Conservation (phyloP, 2,113 vertebrate species). For the Nothoprocta perdicaria region DNA sequence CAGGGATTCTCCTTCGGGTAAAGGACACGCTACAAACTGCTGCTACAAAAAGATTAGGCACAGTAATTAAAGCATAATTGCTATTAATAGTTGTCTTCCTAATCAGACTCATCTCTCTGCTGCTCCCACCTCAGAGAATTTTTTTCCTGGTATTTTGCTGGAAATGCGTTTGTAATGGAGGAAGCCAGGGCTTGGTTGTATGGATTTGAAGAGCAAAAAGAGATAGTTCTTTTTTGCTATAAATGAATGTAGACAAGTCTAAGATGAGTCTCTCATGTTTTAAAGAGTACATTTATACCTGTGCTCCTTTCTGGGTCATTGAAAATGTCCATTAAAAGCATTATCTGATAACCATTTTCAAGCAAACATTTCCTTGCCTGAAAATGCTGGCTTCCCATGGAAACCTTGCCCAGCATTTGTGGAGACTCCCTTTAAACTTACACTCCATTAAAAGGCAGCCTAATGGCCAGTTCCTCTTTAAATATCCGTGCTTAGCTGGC, state of each 20-base stretch:
- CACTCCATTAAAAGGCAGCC: too few relatives aligned
- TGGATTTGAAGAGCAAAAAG: background rate
- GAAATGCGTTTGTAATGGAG: background rate
- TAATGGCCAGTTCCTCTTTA: too few relatives aligned
- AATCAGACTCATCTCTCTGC: constrained; percentile 23
- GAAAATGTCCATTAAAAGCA: background rate
- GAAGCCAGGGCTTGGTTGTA: background rate
- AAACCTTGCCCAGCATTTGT: too few relatives aligned
- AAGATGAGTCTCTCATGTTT: background rate
- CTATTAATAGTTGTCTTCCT: constrained; percentile 54
- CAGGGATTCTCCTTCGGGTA: background rate
- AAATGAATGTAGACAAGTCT: background rate
- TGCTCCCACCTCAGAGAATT: constrained; percentile 21
- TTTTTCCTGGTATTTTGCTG: background rate
- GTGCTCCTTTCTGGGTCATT: background rate
- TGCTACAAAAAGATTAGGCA: constrained; percentile 42
- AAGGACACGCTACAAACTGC: background rate
- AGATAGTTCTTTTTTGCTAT: background rate
- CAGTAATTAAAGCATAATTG: constrained; percentile 53
- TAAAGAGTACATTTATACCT: background rate
- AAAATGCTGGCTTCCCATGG: background rate
- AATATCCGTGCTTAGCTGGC: too few relatives aligned
- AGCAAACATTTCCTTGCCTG: background rate
- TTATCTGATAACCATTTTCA: background rate
- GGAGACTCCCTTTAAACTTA: too few relatives aligned